Evolutionary conservation across 2,888 invertebrate species (phyloP), one percentile per base, ranked within the genome.

Genomic region (Xanthia icteritia): DNA sequence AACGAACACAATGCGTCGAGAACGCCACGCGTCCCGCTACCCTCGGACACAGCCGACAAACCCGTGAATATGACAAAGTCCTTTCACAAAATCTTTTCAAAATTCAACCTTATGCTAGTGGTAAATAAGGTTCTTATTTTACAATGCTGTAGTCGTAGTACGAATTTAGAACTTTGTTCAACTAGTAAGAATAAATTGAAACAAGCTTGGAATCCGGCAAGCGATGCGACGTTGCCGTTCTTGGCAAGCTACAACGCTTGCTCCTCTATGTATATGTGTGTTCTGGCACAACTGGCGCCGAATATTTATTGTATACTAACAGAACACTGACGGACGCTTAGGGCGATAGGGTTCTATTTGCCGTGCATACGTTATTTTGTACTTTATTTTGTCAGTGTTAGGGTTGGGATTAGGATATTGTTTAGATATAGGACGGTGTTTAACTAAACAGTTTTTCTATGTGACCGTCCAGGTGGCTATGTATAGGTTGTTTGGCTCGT

Each of bases 231-330:
- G 96, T 96, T 96, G 96, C 96, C 96, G 94, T 90, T 94, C 95
- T 94, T 93, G 88, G 92, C 94, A 92, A 86, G 93, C 93, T 90
- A 92, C 95, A 92, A 92, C 95, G 94, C 92, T 92, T 91, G 93
- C 93, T 92, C 91, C 92, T 91, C 94, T 96, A 96, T 96, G 95
- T 96, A 96, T 96, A 95, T 94, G 95, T 96, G 95, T 96, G 95
- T 94, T 92, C 93, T 93, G 94, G 94, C 94, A 96, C 96, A 96
- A 96, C 96, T 96, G 96, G 95, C 96, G 95, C 96, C 96, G 96
- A 96, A 96, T 96, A 96, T 96, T 96, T 96, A 96, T 96, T 96
- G 96, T 96, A 96, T 96, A 96, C 96, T 95, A 96, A 96, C 96
- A 96, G 95, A 96, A 95, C 94, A 96, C 96, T 95, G 94, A 92